Conservation (phyloP, 1,140 invertebrate genomes). For the Drosophila sp. region DNA sequence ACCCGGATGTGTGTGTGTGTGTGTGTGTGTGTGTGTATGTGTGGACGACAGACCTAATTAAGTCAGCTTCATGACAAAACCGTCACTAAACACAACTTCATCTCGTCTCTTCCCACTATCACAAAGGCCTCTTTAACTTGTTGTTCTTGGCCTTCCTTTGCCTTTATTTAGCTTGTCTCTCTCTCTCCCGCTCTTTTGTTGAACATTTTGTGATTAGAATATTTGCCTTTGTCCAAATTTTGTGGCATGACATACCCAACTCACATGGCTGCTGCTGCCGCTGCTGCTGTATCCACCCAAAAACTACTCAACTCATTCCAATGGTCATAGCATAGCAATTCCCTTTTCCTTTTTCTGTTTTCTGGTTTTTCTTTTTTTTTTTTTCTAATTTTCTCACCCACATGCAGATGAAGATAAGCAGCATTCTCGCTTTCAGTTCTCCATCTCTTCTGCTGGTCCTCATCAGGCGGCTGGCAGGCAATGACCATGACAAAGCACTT, state of each 20-base stretch:
- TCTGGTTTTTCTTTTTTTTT: neutral
- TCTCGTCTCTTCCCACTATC: neutral
- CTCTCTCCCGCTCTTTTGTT: neutral
- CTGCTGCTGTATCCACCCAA: neutral
- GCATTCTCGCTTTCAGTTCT: constrained; percentile 17
- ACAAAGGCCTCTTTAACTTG: neutral
- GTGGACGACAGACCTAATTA: constrained; percentile 1
- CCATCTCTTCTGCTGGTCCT: neutral
- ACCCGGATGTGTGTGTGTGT: neutral
- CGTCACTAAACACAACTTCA: neutral
- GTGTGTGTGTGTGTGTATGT: no score
- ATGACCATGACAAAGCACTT: constrained; percentile 39
- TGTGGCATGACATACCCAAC: constrained; percentile 16
- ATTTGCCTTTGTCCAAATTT: constrained; percentile 20
- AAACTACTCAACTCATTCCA: constrained; percentile 6
- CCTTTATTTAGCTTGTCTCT: neutral
- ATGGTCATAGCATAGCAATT: neutral
- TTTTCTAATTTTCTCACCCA: constrained; percentile 16
- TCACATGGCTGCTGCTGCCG: neutral
- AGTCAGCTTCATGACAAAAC: constrained; percentile 11
- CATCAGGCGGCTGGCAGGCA: neutral
- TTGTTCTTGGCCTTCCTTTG: neutral
- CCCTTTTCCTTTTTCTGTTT: neutral
- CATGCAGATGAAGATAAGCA: constrained; percentile 20
- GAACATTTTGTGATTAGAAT: constrained; percentile 19